Base-by-base conservation (phyloP, 2,797 vertebrate genomes). In the Melanogrammus aeglefinus region DNA sequence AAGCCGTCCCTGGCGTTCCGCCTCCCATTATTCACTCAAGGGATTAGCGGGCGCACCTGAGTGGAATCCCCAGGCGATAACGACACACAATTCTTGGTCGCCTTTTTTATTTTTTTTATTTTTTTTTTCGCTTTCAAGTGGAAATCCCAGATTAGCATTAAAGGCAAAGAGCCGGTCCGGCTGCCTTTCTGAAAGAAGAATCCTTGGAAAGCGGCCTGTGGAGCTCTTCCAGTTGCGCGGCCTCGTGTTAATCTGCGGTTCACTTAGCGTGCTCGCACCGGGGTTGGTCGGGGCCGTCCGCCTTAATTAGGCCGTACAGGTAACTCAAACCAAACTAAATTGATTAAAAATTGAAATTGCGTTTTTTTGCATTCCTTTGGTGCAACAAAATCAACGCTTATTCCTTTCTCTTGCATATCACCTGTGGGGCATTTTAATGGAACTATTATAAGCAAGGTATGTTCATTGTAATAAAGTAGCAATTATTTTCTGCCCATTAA, bases 1-100 rank as follows among this genome's bases (percentile, higher is more conserved):
- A 95, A 94, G 94, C 63, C 35, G 21, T 27, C 76, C 35, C 73
- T 27, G 63, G n/a, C n/a, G 63, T 10, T 69, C n/a, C 63, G 24
- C 4, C n/a, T 69, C 63, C 63, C 63, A 69, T 69, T 69, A 69
- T 27, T 69, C 63, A 27, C 63, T 69, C 63, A 63, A 24, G 63
- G 63, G 63, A 69, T 69, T 69, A 69, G 63, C 63, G 2, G n/a
- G 63, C 10, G 63, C 8, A 69, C 63, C 63, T 69, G 21, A 24
- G n/a, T 69, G 63, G 63, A 10, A 69, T 69, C 24, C 63, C n/a
- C 63, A 0, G 24, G n/a, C 63, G 63, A 69, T 69, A 69, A 69
- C n/a, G 7, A 31, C 16, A 47, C 14, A 9, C 21, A 63, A 63
- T 63, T 63, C n/a, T 6, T n/a, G 6, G 21, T 63, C 6, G 5